phyloP scores from a whole-genome alignment of 1,140 invertebrate genomes.

The Triops longicaudatus region DNA sequence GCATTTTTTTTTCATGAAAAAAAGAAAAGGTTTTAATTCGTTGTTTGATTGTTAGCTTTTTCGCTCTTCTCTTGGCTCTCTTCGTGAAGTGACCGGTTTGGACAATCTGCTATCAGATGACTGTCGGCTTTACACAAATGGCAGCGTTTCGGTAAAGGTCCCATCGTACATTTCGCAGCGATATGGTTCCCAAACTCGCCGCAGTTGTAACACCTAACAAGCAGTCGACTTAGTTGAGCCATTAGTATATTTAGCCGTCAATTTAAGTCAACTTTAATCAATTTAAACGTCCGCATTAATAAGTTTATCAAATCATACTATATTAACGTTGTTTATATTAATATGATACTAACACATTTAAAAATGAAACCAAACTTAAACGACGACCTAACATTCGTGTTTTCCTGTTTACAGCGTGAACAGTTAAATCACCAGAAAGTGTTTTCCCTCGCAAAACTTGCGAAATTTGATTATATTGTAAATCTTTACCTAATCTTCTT shows the following conservation, averaged over 20 bases:
- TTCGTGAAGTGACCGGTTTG: slow-evolving; percentile 35
- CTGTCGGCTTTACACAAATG: slow-evolving; percentile 76
- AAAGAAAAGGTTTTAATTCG: neutral
- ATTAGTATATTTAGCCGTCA: no score
- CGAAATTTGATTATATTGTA: neutral
- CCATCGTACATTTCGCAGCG: slow-evolving; percentile 73
- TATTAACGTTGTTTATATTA: neutral
- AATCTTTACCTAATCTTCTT: slow-evolving; percentile 64
- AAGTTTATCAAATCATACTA: no score
- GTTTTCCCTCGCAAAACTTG: no score
- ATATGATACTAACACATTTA: neutral
- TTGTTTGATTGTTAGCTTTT: neutral
- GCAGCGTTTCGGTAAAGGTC: slow-evolving; percentile 78
- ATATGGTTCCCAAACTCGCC: slow-evolving; percentile 85
- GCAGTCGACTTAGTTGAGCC: neutral
- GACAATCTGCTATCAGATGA: slow-evolving; percentile 79
- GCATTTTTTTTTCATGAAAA: neutral
- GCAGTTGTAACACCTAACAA: slow-evolving; percentile 75
- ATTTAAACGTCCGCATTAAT: no score
- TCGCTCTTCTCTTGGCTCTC: neutral
- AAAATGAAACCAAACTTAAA: no score
- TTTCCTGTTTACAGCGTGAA: no score
- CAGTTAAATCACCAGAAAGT: no score
- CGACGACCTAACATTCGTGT: no score
- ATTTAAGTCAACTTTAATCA: no score